phyloP scores from a whole-genome alignment of 1,140 invertebrate genomes.

The Bombus ignitus region DNA sequence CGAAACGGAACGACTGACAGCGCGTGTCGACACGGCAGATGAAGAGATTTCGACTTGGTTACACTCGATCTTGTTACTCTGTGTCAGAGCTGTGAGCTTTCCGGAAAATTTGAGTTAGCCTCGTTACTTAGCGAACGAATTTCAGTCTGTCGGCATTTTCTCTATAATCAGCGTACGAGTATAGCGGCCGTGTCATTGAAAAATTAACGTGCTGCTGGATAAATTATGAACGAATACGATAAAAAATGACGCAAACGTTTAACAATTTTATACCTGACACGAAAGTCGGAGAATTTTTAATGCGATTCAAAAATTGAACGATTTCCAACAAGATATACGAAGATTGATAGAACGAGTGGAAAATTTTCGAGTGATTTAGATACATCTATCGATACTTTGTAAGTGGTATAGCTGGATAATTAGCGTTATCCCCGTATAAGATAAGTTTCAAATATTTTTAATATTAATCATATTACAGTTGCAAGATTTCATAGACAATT shows the following conservation, averaged over 20 bases:
- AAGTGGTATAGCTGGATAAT: background rate
- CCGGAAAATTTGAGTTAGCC: slow-evolving; percentile 56
- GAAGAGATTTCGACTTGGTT: slow-evolving; percentile 58
- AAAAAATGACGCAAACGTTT: background rate
- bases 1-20: slow-evolving; percentile 51
- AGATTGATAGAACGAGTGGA: background rate
- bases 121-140: slow-evolving; percentile 30
- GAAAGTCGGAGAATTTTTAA: background rate
- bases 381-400: background rate
- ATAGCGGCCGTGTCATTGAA: background rate
- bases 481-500: background rate
- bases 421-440: background rate
- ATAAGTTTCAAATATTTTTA: background rate
- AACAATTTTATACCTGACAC: background rate
- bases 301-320: background rate
- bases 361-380: background rate
- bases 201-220: background rate
- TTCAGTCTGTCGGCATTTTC: background rate
- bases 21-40: slow-evolving; percentile 51
- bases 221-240: background rate
- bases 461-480: background rate
- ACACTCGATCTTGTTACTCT: slow-evolving; percentile 62
- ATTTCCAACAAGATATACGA: background rate
- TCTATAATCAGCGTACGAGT: background rate
- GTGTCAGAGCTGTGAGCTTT: slow-evolving; percentile 26